Base-by-base conservation (phyloP, 2,888 invertebrate species). In the Cryptus armator region DNA sequence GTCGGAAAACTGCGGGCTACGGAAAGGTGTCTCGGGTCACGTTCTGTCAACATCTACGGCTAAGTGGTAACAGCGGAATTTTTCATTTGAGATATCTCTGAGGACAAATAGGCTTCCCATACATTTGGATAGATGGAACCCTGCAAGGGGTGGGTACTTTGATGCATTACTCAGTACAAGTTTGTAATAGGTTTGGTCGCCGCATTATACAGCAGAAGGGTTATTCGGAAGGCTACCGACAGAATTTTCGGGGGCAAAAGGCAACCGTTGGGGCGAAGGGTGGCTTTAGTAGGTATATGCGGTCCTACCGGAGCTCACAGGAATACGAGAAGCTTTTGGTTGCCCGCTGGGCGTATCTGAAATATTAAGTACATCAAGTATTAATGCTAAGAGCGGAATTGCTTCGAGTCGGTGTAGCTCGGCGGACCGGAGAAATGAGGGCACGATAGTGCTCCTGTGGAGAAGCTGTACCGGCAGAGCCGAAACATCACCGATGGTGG, bases 351-450 rank as follows among this genome's bases (percentile, higher is more conserved):
- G 74, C 68, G 71, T 56, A 12, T 32, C 62, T 86, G 66, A 81
- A 86, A 86, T 86, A 86, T 87, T 87, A 83, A 87, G 37, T 19
- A 37, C 78, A 87, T 87, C 80, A 86, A 87, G 81, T 87, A 87
- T 87, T 84, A 70, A 87, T 79, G 76, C 81, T 77, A 68, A 79
- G 83, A 83, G 74, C 72, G 62, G 72, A 87, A 87, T 86, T 81
- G 81, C 83, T 86, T 84, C 77, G 80, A 72, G 74, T 70, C 80
- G 16, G 62, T 66, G 29, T 19, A 14, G 59, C 29, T 19, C 53
- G 76, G 43, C 56, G 12, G 66, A 66, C 46, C 46, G 44, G 74
- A 32, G 74, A 74, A 56, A 56, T 32, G 46, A 66, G 67, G 29
- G 14, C 64, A 19, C 29, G n/a, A 67, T 67, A 56, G 68, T 12